A percentile compares a stretch with the other conserved stretches of the same genome.
phyloP scores from a whole-genome alignment of 2,797 vertebrate genomes.

The Scleropages formosus region DNA sequence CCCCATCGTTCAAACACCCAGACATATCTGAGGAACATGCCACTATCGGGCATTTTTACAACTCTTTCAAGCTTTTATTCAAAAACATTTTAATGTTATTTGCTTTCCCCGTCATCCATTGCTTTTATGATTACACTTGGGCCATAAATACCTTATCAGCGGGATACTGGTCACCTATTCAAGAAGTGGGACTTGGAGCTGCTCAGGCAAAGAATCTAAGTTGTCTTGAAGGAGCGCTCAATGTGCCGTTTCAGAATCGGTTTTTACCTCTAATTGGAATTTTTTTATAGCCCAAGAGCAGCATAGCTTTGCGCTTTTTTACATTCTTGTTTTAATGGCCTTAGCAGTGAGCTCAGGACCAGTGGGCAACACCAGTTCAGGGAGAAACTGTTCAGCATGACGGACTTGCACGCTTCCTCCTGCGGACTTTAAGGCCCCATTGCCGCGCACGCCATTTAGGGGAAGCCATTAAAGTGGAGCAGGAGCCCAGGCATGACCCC shows the following conservation, averaged over 20 bases:
- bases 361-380: slow-evolving; percentile 56
- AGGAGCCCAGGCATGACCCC: slow-evolving; percentile 65
- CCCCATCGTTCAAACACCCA: neutral
- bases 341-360: slow-evolving; percentile 59
- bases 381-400: slow-evolving; percentile 62
- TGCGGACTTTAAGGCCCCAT: slow-evolving; percentile 51
- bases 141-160: slow-evolving; percentile 27
- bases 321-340: slow-evolving; percentile 47
- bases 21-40: neutral
- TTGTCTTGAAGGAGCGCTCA: neutral
- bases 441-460: slow-evolving; percentile 59
- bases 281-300: neutral
- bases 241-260: neutral
- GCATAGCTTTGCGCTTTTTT: slow-evolving; percentile 24
- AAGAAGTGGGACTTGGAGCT: neutral
- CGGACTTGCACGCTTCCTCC: slow-evolving; percentile 62
- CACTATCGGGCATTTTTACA: neutral
- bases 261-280: neutral
- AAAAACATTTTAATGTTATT: slow-evolving; percentile 26
- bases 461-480: slow-evolving; percentile 74
- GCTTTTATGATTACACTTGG: slow-evolving; percentile 26
- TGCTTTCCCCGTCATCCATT: slow-evolving; percentile 25
- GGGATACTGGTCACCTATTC: neutral
- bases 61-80: neutral
- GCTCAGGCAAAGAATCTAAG: neutral